These are phyloP conservation scores for Perognathus longimembris DNA, from an alignment of 2,113 vertebrate species.

Conservation along the genomic window DNA sequence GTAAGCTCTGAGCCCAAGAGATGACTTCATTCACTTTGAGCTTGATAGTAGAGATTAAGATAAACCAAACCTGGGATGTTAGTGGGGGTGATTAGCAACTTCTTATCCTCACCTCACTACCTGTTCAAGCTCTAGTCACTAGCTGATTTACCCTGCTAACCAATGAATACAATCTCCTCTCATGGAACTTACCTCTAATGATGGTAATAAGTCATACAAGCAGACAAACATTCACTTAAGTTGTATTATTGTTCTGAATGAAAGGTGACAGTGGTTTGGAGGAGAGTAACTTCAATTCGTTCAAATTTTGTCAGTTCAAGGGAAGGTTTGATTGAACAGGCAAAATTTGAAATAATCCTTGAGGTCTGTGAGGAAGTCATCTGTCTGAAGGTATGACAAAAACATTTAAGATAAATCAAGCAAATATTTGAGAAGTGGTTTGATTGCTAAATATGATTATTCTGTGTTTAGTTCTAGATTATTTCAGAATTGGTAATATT, in stretches of 20 bases:
- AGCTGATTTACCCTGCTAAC: background rate
- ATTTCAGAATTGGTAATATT: slow-evolving; percentile 34
- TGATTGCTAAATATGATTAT: background rate
- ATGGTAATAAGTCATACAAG: background rate
- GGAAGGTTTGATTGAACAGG: background rate
- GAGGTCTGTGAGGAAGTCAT: background rate
- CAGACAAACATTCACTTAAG: background rate
- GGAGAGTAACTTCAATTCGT: background rate
- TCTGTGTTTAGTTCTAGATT: background rate
- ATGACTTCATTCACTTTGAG: slow-evolving; percentile 3
- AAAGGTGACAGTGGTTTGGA: background rate
- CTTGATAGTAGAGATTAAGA: slow-evolving; percentile 19
- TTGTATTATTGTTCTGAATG: background rate
- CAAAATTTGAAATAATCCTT: slow-evolving; percentile 21
- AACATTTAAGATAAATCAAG: background rate
- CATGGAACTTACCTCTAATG: background rate
- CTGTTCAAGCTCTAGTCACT: background rate
- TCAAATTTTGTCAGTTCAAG: background rate
- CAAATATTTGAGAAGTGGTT: background rate
- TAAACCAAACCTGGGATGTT: background rate
- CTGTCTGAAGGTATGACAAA: background rate
- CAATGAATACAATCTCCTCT: background rate
- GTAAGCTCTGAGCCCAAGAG: background rate
- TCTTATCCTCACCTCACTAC: background rate
- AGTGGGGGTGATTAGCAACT: slow-evolving; percentile 16